Conservation (phyloP, 2,797 vertebrate genomes). For the Acipenser transmontanus region DNA sequence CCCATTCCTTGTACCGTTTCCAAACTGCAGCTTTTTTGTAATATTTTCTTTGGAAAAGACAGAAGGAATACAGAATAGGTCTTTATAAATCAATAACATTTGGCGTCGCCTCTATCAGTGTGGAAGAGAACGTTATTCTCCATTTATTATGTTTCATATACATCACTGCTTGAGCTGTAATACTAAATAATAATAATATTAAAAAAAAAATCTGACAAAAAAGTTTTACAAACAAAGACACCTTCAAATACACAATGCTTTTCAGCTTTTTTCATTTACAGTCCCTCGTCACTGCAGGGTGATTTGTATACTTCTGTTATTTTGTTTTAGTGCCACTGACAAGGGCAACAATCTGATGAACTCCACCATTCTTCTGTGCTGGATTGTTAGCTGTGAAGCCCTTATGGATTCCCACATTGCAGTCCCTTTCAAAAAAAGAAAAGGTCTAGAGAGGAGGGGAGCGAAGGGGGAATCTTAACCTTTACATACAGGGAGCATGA, state of each 20-base stretch:
- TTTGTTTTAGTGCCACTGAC: constrained; percentile 42
- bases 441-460: constrained; percentile 43
- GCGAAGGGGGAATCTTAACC: constrained; percentile 29
- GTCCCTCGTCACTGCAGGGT: constrained; percentile 66
- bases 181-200: constrained; percentile 78
- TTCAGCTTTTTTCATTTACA: constrained; percentile 52
- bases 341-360: constrained; percentile 21
- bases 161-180: constrained; percentile 97
- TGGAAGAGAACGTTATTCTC: constrained; percentile 66
- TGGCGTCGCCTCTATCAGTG: constrained; percentile 46
- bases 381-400: constrained; percentile 47
- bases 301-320: constrained; percentile 32
- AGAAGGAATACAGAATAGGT: not conserved
- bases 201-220: constrained; percentile 79
- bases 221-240: constrained; percentile 91
- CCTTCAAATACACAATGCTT: constrained; percentile 76
- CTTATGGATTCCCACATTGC: constrained; percentile 65
- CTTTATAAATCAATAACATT: constrained; percentile 17
- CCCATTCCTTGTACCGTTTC: constrained; percentile 22
- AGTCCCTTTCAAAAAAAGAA: constrained; percentile 81
- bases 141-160: constrained; percentile 98
- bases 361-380: constrained; percentile 10
- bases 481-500: constrained; percentile 71
- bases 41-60: constrained; percentile 21
- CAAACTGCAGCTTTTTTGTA: constrained; percentile 2